These are phyloP conservation scores for Colaptes auratus DNA, from an alignment of 2,113 vertebrate genomes.

Conservation along the genomic window DNA sequence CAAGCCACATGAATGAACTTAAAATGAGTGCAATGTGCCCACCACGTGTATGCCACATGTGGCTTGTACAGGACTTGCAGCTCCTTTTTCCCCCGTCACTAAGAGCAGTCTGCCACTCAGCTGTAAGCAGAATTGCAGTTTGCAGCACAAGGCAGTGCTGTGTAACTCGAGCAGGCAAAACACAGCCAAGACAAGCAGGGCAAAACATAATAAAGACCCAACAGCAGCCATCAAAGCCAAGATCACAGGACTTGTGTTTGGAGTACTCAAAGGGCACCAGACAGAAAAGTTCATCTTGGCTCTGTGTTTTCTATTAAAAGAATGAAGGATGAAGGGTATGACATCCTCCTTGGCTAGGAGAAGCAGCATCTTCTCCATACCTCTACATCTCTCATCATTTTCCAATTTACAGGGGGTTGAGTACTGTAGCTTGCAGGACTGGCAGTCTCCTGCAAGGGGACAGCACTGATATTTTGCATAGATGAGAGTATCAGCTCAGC, in stretches of 20 bases:
- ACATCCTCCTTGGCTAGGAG: background rate
- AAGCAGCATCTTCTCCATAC: background rate
- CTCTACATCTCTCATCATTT: background rate
- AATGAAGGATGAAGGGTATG: background rate
- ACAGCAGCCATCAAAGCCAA: background rate
- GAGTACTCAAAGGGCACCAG: background rate
- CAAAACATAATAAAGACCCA: background rate
- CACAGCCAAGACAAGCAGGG: background rate
- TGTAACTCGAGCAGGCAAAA: background rate
- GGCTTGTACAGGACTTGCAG: background rate
- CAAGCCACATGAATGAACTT: background rate
- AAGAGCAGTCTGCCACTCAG: background rate
- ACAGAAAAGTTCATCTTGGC: background rate
- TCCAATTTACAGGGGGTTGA: background rate
- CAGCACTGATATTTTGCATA: background rate
- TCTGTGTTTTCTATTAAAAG: background rate
- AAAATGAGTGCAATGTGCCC: background rate
- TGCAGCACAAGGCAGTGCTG: background rate
- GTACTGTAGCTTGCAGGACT: background rate
- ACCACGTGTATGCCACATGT: accelerated
- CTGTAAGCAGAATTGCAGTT: background rate
- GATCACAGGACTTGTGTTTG: background rate
- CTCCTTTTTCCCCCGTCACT: background rate
- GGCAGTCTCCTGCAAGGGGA: background rate
- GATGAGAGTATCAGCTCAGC: background rate